Conservation (phyloP, 1,140 invertebrate genomes). For the Aleiodes sp. region DNA sequence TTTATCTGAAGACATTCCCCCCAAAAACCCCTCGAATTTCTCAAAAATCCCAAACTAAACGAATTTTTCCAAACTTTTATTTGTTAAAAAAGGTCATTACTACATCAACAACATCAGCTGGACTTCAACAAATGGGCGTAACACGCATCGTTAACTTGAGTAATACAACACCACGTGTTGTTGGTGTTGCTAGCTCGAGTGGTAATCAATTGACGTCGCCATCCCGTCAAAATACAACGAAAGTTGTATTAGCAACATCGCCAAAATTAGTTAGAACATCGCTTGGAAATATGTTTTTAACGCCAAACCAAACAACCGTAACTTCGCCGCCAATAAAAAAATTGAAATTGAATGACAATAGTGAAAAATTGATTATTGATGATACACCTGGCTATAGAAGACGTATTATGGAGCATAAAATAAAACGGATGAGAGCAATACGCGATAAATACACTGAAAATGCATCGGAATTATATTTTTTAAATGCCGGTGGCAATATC, state of each 20-base stretch:
- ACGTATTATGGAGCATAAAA: slow-evolving; percentile 64
- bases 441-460: slow-evolving; percentile 79
- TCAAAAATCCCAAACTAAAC: not conserved
- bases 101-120: slow-evolving; percentile 52
- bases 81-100: slow-evolving; percentile 54
- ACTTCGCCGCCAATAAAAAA: slow-evolving; percentile 58
- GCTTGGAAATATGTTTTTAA: slow-evolving; percentile 56
- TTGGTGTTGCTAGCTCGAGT: slow-evolving; percentile 51
- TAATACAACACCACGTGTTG: slow-evolving; percentile 51
- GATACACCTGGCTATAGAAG: slow-evolving; percentile 54
- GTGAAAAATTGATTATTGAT: slow-evolving; percentile 50
- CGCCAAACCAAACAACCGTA: slow-evolving; percentile 44
- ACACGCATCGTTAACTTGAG: slow-evolving; percentile 63
- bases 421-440: slow-evolving; percentile 56
- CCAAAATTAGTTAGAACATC: slow-evolving; percentile 59
- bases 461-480: slow-evolving; percentile 84
- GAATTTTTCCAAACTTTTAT: not conserved
- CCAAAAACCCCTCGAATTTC: not conserved
- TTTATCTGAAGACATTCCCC: slow-evolving; percentile 41
- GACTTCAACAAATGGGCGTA: slow-evolving; percentile 59
- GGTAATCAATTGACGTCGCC: slow-evolving; percentile 52
- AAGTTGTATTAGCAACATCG: slow-evolving; percentile 60
- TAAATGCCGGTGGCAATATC: slow-evolving; percentile 86
- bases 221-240: slow-evolving; percentile 54
- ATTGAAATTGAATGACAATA: slow-evolving; percentile 54